phyloP scores from a whole-genome alignment of 1,140 invertebrate species.

The Megalonaias nervosa region DNA sequence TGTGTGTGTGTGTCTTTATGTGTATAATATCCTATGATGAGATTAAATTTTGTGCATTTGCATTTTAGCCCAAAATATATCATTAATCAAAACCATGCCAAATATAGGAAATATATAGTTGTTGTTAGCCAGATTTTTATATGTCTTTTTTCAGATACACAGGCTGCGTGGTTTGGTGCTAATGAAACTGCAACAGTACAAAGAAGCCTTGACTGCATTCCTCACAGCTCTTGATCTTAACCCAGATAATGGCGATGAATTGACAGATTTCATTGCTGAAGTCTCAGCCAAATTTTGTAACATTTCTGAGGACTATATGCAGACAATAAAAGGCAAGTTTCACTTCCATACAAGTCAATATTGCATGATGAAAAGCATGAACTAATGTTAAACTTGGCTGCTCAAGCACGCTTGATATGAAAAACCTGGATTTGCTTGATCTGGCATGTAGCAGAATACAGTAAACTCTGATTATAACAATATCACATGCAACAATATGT shows the following conservation, averaged over 20 bases:
- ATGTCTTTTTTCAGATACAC: conserved; percentile 50
- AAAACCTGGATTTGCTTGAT: neutral
- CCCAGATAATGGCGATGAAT: conserved; percentile 52
- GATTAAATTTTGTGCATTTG: too few species aligned
- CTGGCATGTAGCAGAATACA: neutral
- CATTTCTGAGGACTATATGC: conserved; percentile 43
- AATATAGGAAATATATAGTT: too few species aligned
- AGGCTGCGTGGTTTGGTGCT: conserved; percentile 54
- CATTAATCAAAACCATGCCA: too few species aligned
- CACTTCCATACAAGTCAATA: neutral
- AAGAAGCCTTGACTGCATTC: conserved; percentile 55
- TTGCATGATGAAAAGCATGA: neutral
- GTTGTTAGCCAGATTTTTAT: neutral
- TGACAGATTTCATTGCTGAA: conserved; percentile 58
- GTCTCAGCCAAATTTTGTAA: conserved; percentile 54
- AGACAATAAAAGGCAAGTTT: conserved; percentile 53
- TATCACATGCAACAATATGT: neutral
- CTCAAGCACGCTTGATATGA: neutral
- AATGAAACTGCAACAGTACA: conserved; percentile 48
- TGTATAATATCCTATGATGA: too few species aligned
- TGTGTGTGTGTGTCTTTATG: too few species aligned
- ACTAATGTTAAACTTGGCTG: neutral
- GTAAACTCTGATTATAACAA: neutral
- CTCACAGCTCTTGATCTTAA: conserved; percentile 63
- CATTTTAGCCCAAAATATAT: too few species aligned